phyloP scores from a whole-genome alignment of 2,797 vertebrate genomes.

The Dendrocincla tyrannina region DNA sequence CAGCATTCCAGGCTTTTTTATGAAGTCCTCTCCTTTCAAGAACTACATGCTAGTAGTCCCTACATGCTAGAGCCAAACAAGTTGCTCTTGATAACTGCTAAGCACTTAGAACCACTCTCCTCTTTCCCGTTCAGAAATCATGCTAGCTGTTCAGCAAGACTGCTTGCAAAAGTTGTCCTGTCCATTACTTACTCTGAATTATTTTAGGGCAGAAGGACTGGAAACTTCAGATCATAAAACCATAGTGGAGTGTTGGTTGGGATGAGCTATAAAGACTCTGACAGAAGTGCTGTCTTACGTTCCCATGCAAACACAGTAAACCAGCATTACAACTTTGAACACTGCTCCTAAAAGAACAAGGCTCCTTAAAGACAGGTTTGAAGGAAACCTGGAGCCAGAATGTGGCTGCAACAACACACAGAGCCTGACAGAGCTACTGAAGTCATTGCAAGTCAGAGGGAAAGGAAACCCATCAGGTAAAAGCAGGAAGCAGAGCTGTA shows the following conservation, averaged over 20 bases:
- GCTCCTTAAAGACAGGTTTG: not conserved
- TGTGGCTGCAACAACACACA: not conserved
- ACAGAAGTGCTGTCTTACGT: not conserved
- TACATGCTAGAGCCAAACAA: not conserved
- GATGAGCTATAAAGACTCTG: not conserved
- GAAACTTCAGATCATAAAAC: not conserved
- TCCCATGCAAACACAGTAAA: not conserved
- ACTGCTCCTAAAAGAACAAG: not conserved
- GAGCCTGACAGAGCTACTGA: not conserved
- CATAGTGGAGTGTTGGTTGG: not conserved
- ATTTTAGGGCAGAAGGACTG: rapidly evolving
- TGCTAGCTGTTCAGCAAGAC: not conserved
- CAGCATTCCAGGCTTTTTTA: not conserved
- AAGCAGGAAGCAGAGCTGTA: not conserved
- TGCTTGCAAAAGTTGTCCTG: not conserved
- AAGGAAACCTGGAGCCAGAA: not conserved
- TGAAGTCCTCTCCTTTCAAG: not conserved
- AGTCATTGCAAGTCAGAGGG: not conserved
- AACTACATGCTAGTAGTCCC: not conserved
- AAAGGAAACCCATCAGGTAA: not conserved
- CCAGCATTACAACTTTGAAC: not conserved
- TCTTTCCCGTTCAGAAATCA: not conserved
- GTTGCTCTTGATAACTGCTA: not conserved
- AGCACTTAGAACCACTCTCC: not conserved
- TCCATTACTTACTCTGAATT: not conserved